Evolutionary conservation across 2,113 vertebrate species (phyloP), one percentile per base, ranked within the genome.

Genomic region (Piaya cayana): DNA sequence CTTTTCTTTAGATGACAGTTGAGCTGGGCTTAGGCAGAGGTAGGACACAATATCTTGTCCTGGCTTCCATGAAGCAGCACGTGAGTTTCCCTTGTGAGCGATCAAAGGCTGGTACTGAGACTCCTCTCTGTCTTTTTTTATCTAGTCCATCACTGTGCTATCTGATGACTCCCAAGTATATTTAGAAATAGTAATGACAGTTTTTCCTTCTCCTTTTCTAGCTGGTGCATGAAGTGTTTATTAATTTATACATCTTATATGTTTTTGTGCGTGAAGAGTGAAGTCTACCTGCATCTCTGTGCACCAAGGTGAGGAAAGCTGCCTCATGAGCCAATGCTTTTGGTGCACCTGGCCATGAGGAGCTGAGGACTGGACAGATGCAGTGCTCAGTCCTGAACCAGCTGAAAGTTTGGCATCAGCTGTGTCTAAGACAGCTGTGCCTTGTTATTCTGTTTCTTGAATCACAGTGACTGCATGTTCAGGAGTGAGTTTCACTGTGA

Each of bases 51-150:
- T 47, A 45, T 62, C 85, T 96, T 34, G 72, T 72, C 85, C 71
- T 74, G 71, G 85, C 22, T 94, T 92, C 71, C 82, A 34, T 67
- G 29, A 47, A 76, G 64, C 62, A 5, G 79, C 88, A 77, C 37
- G 43, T 93, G 87, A 1, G 0, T 85, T 70, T 80, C 68, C 88
- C 92, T 79, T 85, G 79, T 88, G 82, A 87, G 64, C 0, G 2
- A 92, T 94, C 88, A 94, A 94, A 86, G 90, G 50, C 74, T 83
- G 92, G 34, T 55, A 26, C 37, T 43, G 88, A 83, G 59, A n/a
- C 47, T 94, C 69, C 5, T 59, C 43, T 82, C 42, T 75, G 0
- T 65, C 63, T 85, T 60, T 63, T 45, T 72, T 7, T 71, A 64
- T 85, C 91, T 94, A 75, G 69, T 81, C 82, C 59, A 67, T 85